Evolutionary conservation across 2,797 vertebrate species (phyloP).

Genomic region (Melanotaenia nigrans): DNA sequence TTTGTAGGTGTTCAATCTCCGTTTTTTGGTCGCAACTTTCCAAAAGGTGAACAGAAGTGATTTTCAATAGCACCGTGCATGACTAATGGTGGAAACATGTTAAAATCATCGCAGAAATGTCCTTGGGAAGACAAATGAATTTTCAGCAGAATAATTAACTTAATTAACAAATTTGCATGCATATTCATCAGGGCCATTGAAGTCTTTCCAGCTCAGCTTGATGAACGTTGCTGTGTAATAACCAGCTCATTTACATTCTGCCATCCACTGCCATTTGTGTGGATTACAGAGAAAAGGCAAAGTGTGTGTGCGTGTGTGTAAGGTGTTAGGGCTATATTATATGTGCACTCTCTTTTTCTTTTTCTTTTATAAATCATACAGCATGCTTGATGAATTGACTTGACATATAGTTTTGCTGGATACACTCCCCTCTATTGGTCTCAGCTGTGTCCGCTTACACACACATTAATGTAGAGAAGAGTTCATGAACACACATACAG

Average conservation of each 20-base stretch:
- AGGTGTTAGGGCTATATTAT: slow-evolving; percentile 36
- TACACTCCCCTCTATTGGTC: slow-evolving; percentile 49
- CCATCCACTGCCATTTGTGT: slow-evolving; percentile 92
- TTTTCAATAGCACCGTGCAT: slow-evolving; percentile 96
- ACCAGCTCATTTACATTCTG: slow-evolving; percentile 99
- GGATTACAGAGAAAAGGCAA: slow-evolving; percentile 76
- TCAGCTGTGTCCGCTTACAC: slow-evolving; percentile 46
- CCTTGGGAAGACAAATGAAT: slow-evolving; percentile 99
- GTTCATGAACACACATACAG: slow-evolving; percentile 23
- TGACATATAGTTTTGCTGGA: slow-evolving; percentile 70
- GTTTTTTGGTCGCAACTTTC: slow-evolving; percentile 63
- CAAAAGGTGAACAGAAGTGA: slow-evolving; percentile 93
- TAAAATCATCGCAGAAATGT: slow-evolving; percentile 99
- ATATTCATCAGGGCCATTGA: slow-evolving; percentile 99
- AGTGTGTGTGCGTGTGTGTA: slow-evolving; percentile 38
- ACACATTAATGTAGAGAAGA: slow-evolving; percentile 3
- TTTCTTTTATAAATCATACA: slow-evolving; percentile 66
- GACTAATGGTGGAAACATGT: slow-evolving; percentile 99
- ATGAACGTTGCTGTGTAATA: slow-evolving; percentile 99
- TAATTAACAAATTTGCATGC: slow-evolving; percentile 99
- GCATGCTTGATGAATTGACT: slow-evolving; percentile 74
- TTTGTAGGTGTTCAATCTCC: slow-evolving; percentile 34
- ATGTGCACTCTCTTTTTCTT: slow-evolving; percentile 60
- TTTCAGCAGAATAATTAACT: slow-evolving; percentile 99
- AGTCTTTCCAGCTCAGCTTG: slow-evolving; percentile 99